phyloP scores from a whole-genome alignment of 2,113 vertebrate genomes.

The Eclectus roratus region DNA sequence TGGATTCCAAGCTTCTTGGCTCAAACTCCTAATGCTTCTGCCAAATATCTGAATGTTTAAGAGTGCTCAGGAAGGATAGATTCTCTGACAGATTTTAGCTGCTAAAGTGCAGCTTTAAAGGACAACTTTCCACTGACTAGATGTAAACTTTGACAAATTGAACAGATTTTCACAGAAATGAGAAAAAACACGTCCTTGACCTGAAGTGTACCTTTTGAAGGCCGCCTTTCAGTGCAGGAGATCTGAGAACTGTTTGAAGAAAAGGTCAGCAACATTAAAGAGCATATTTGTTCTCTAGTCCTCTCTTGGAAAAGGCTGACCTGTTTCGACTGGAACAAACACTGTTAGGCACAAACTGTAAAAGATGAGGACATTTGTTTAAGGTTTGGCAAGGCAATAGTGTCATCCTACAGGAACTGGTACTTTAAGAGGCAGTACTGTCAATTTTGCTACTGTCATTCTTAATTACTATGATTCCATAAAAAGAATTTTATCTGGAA shows the following conservation, averaged over 20 bases:
- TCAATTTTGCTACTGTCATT: background rate
- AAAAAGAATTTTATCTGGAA: constrained; percentile 16
- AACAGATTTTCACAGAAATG: background rate
- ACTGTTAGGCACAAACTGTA: background rate
- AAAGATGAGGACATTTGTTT: background rate
- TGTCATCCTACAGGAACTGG: background rate
- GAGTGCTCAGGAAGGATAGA: background rate
- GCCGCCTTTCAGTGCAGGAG: background rate
- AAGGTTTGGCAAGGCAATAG: background rate
- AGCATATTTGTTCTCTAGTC: background rate
- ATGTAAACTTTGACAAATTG: background rate
- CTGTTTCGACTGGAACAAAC: background rate
- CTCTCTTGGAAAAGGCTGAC: background rate
- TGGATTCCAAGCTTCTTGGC: background rate
- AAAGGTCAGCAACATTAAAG: constrained; percentile 6
- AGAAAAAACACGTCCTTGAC: background rate
- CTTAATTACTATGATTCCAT: constrained; percentile 1
- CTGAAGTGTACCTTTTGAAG: background rate
- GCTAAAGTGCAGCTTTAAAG: background rate
- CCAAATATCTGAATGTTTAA: background rate
- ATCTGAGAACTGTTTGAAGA: constrained; percentile 26
- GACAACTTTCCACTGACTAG: background rate
- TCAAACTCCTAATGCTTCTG: background rate
- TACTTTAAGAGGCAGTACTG: background rate
- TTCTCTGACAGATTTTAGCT: background rate